Evolutionary conservation across 1,140 invertebrate species (phyloP), one percentile per base, ranked within the genome.

Genomic region (Papilio aristodemus): DNA sequence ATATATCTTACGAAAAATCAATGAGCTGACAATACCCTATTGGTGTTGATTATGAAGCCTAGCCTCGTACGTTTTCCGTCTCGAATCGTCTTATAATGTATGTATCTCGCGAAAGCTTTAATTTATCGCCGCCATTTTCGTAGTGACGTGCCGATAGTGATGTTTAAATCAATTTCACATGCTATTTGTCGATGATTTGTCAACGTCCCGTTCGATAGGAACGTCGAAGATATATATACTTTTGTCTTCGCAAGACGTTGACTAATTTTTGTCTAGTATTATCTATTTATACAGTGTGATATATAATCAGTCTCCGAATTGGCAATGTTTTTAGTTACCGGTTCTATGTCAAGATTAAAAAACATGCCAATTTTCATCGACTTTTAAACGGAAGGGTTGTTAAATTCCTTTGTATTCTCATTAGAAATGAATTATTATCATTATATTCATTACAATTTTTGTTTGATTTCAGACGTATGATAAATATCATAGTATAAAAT

Each of bases 141-240:
- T 27, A 11, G 63, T 66, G 63, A 66, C 63, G 63, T 32, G 7
- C 43, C 63, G 63, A 66, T 66, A 66, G 41, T 46, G 63, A 32
- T 66, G 62, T 64, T 66, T 32, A 36, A 66, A 66, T 66, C 63
- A 50, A 66, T 66, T 50, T 54, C 36, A 50, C 41, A 22, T 36
- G 63, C 41, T 66, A 66, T 66, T 66, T 66, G 63, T 66, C 63
- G 63, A 66, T 66, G n/a, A 66, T 66, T 66, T 66, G 63, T 66
- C 63, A 66, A 46, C 27, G 63, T 66, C 63, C 17, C 36, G 41
- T 66, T 9, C 41, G 63, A 66, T 66, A 66, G 63, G 14, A 19
- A 8, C 38, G 17, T 64, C 39, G 38, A 41, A 43, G 11, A 43
- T 43, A 50, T 50, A 50, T 66, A 13, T 50, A 43, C 62, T 64